Evolutionary conservation across 2,797 vertebrate genomes (phyloP).

Genomic region (Knipowitschia caucasica): DNA sequence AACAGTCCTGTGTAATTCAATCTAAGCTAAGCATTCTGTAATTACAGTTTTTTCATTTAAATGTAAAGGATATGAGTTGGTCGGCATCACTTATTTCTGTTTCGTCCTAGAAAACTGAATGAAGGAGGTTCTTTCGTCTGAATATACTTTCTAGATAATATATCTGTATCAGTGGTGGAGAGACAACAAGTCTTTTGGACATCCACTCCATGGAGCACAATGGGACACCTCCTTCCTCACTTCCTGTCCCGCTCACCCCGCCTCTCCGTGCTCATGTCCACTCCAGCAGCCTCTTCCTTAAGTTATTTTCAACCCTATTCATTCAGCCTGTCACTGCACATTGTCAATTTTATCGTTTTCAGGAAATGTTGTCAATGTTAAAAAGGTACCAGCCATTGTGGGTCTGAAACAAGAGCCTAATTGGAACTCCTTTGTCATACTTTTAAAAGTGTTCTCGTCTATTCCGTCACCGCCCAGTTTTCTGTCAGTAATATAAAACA

Average conservation of each 20-base stretch:
- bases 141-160: neutral
- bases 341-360: conserved; percentile 12
- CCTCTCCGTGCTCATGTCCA: conserved; percentile 35
- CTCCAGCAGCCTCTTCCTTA: conserved; percentile 42
- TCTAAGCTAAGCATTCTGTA: no score
- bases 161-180: neutral
- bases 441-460: conserved; percentile 23
- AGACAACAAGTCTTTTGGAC: conserved; percentile 40
- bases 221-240: conserved; percentile 52
- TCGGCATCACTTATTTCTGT: neutral
- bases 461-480: conserved; percentile 33
- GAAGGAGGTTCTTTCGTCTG: neutral
- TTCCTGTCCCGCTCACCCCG: conserved; percentile 51
- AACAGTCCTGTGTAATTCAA: no score
- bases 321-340: conserved; percentile 22
- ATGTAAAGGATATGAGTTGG: no score
- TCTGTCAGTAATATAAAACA: conserved; percentile 41
- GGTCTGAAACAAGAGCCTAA: neutral
- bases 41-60: no score
- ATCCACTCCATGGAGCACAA: conserved; percentile 31
- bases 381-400: conserved; percentile 9
- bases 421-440: conserved; percentile 11
- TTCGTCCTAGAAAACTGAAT: neutral
- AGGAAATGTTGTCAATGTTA: neutral
- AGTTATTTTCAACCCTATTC: conserved; percentile 33